phyloP scores from a whole-genome alignment of 1,140 invertebrate species.

The Pomacea maculata region DNA sequence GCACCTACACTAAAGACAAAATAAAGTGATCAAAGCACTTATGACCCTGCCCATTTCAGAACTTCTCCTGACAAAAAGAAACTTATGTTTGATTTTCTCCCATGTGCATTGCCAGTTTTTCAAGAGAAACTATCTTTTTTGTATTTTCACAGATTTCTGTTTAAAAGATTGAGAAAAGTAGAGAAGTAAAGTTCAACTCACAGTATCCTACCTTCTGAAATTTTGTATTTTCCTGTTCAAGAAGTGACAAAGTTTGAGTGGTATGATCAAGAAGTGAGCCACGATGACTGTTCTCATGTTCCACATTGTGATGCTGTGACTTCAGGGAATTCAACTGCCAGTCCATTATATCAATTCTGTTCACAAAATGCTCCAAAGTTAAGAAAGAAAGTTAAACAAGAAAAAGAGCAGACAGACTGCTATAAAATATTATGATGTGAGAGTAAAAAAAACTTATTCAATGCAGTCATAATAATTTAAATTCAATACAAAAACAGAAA shows the following conservation, averaged over 20 bases:
- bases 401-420: neutral
- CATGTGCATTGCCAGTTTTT: neutral
- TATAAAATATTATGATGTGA: too few species aligned
- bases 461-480: neutral
- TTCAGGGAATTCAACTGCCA: constrained; percentile 50
- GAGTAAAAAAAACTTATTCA: neutral
- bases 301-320: constrained; percentile 51
- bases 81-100: too few species aligned
- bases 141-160: neutral
- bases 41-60: neutral
- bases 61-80: too few species aligned
- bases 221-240: constrained; percentile 55
- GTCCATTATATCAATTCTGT: constrained; percentile 54
- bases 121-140: neutral
- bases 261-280: constrained; percentile 51
- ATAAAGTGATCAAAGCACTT: neutral
- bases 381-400: neutral
- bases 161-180: neutral
- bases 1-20: neutral
- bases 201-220: constrained; percentile 43
- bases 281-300: constrained; percentile 50
- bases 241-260: constrained; percentile 46
- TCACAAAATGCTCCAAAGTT: neutral
- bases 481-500: neutral
- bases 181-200: neutral